These are phyloP conservation scores for Brachionus koreanus DNA, from an alignment of 1,140 invertebrate genomes.

Conservation along the genomic window DNA sequence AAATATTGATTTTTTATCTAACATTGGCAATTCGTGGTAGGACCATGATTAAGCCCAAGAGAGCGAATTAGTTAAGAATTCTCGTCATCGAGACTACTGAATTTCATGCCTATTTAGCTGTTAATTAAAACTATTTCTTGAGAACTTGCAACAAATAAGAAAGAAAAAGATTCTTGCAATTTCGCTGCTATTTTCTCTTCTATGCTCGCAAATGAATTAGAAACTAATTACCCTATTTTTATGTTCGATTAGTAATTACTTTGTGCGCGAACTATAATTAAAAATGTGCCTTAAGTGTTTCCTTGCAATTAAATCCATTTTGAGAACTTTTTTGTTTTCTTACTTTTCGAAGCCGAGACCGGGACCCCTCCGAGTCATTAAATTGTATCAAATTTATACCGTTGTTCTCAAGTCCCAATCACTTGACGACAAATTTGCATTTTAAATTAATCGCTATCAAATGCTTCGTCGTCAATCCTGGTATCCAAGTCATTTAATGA, in stretches of 20 bases:
- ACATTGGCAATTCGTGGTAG: neutral
- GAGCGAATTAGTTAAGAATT: neutral
- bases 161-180: constrained; percentile 27
- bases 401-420: neutral
- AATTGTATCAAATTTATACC: constrained; percentile 4
- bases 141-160: constrained; percentile 8
- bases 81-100: neutral
- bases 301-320: constrained; percentile 43
- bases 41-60: constrained; percentile 21
- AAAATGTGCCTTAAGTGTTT: constrained; percentile 42
- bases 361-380: neutral
- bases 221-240: constrained; percentile 41
- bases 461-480: neutral
- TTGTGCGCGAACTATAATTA: constrained; percentile 34
- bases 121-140: constrained; percentile 3
- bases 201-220: constrained; percentile 23
- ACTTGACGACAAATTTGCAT: constrained; percentile 1
- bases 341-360: constrained; percentile 15
- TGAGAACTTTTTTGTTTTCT: constrained; percentile 34
- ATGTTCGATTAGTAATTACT: constrained; percentile 32
- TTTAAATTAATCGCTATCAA: neutral
- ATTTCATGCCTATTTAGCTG: constrained; percentile 40
- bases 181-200: constrained; percentile 32
- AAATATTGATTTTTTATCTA: constrained; percentile 41
- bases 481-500: neutral